phyloP scores from a whole-genome alignment of 2,797 vertebrate species.

The Lagodon rhomboides region DNA sequence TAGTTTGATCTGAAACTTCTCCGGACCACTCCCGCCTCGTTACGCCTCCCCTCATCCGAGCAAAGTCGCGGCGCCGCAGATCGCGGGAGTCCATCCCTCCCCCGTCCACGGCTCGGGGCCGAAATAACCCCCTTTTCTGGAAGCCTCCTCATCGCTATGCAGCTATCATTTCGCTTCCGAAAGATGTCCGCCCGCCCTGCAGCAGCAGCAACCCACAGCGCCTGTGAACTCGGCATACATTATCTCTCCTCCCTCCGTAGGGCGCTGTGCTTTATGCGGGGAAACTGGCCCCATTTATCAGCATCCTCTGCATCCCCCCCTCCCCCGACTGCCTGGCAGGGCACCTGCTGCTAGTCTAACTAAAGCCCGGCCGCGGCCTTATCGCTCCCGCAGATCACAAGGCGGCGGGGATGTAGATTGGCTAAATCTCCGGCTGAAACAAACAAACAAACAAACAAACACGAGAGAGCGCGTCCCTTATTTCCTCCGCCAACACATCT shows the following conservation, averaged over 20 bases:
- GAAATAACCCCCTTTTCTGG: conserved; percentile 58
- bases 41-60: conserved; percentile 41
- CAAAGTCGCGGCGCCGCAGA: conserved; percentile 35
- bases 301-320: conserved; percentile 61
- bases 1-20: conserved; percentile 1
- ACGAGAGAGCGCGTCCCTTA: conserved; percentile 27
- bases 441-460: conserved; percentile 65
- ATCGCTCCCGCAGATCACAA: conserved; percentile 71
- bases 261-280: conserved; percentile 70
- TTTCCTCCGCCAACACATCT: conserved; percentile 66
- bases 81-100: conserved; percentile 49
- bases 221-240: conserved; percentile 81
- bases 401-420: conserved; percentile 69
- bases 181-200: conserved; percentile 70
- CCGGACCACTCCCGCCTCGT: conserved; percentile 50
- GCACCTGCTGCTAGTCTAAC: conserved; percentile 75
- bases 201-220: conserved; percentile 72
- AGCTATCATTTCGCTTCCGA: conserved; percentile 67
- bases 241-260: conserved; percentile 57
- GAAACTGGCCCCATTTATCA: conserved; percentile 79
- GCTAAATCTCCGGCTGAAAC: conserved; percentile 57
- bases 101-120: conserved; percentile 39
- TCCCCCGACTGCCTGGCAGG: conserved; percentile 29
- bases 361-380: conserved; percentile 65
- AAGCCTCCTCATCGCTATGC: conserved; percentile 68